Base-by-base conservation (phyloP, 30 jellyfish, hydroid and myxozoan genomes). In the Aurelia sp. region DNA sequence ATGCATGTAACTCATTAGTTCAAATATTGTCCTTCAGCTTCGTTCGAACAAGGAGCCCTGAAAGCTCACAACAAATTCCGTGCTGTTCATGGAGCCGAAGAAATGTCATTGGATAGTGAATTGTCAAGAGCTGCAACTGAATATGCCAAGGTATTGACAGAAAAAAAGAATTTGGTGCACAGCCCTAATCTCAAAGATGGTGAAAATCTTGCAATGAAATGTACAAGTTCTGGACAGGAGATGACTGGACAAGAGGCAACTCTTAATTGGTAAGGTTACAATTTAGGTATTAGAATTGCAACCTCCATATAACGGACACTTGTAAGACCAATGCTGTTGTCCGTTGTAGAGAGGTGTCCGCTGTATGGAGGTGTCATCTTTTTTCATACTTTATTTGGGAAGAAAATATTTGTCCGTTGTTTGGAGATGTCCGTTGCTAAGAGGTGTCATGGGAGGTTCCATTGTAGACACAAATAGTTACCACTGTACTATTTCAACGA, bases 201-300 rank as follows among this genome's bases (percentile, higher is more conserved):
- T 4, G 98, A 92, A 71, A 92, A 92, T 31, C 80, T 87, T 19
- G 98, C 98, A 5, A 78, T 76, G 73, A 88, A 78, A 22, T 94
- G 98, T 78, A 72, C 90, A 2, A 80, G 86, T 21, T 91, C 90
- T 4, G 96, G 96, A 12, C 60, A 86, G 44, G 96, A 94, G 80
- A 88, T 88, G 97, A 78, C 98, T 30, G 98, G 96, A 63, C 96
- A 81, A 44, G 96, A 89, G 62, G 97, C 98, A 17, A 80, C 96
- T 17, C 81, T 87, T 57, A 88, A 74, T 47, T 94, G 98, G 98
- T 94, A 57, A 15, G 96, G 40, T 3, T 67, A 11, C 38, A 11
- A 13, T 13, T 57, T 12, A 44, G 15, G 55, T 44, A 44, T 44
- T 44, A 7, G 55, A 44, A 44, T 44, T 9, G 13, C 55, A 44